phyloP scores from a whole-genome alignment of 2,797 vertebrate species.

The Fistularia tabacaria region DNA sequence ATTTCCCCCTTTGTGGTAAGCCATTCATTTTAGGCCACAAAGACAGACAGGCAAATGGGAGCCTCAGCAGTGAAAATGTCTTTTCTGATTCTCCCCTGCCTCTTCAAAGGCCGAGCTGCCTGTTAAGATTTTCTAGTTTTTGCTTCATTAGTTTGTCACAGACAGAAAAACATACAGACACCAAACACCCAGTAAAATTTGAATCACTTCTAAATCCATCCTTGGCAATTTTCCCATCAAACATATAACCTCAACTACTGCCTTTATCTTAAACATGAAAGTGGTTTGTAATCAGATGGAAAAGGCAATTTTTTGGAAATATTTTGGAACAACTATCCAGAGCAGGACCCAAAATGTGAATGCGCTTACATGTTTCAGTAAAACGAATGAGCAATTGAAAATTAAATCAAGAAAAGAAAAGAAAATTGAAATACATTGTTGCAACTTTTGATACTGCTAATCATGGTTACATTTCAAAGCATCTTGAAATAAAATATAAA shows the following conservation, averaged over 20 bases:
- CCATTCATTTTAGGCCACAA: constrained; percentile 41
- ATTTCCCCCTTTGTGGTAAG: constrained; percentile 25
- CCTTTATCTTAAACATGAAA: too few species aligned
- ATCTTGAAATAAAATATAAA: too few species aligned
- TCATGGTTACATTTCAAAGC: too few species aligned
- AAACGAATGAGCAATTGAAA: too few species aligned
- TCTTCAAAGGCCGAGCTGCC: constrained; percentile 21
- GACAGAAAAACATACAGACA: constrained; percentile 38
- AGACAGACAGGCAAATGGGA: constrained; percentile 16
- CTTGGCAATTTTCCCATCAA: constrained; percentile 22
- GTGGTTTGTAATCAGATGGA: too few species aligned
- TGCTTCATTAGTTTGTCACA: constrained; percentile 39
- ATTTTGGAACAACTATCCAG: too few species aligned
- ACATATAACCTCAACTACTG: constrained; percentile 13
- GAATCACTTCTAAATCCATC: constrained; percentile 13
- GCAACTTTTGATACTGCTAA: too few species aligned
- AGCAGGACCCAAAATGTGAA: too few species aligned
- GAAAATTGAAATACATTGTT: too few species aligned
- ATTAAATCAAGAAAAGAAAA: too few species aligned
- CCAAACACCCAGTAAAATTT: constrained; percentile 17
- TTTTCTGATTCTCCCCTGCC: constrained; percentile 29
- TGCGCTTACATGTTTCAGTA: too few species aligned
- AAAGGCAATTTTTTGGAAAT: too few species aligned
- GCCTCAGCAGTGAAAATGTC: constrained; percentile 22
- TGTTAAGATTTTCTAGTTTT: constrained; percentile 31